Percentiles rank a stretch among this genome's conserved stretches.
Evolutionary conservation across 2,797 vertebrate species (phyloP).

Genomic region (Brachyalestes nurse): DNA sequence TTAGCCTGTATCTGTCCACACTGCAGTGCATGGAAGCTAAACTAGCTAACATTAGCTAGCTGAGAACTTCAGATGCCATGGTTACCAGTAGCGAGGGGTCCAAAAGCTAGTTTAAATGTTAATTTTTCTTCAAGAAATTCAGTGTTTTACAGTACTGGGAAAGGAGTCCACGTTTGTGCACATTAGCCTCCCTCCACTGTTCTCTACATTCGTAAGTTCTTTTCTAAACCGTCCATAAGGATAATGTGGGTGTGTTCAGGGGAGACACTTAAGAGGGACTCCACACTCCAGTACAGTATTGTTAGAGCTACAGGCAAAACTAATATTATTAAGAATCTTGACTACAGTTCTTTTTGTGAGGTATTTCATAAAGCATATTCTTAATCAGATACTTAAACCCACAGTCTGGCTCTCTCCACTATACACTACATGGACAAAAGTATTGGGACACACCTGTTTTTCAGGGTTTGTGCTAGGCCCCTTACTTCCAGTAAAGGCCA

Average conservation of each 20-base stretch:
- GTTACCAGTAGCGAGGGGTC: not conserved
- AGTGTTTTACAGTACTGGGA: not conserved
- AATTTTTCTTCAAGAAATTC: not conserved
- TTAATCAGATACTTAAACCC: too few species aligned
- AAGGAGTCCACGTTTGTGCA: not conserved
- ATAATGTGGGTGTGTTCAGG: not conserved
- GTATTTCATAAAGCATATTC: too few species aligned
- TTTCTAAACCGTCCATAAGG: not conserved
- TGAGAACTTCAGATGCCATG: not conserved
- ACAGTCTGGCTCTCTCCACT: too few species aligned
- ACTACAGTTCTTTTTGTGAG: too few species aligned
- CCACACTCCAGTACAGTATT: not conserved
- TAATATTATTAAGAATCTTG: too few species aligned
- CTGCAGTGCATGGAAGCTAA: not conserved
- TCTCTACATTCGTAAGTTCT: not conserved
- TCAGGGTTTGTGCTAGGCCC: too few species aligned
- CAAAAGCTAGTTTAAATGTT: not conserved
- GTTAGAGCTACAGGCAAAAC: not conserved
- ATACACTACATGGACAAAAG: too few species aligned
- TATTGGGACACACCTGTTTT: too few species aligned
- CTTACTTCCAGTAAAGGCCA: too few species aligned
- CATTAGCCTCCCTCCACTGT: not conserved
- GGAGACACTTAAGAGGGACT: not conserved
- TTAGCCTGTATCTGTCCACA: not conserved
- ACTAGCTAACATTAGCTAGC: not conserved